Conservation (phyloP, 2,797 vertebrate genomes). For the Pogoniulus pusillus region DNA sequence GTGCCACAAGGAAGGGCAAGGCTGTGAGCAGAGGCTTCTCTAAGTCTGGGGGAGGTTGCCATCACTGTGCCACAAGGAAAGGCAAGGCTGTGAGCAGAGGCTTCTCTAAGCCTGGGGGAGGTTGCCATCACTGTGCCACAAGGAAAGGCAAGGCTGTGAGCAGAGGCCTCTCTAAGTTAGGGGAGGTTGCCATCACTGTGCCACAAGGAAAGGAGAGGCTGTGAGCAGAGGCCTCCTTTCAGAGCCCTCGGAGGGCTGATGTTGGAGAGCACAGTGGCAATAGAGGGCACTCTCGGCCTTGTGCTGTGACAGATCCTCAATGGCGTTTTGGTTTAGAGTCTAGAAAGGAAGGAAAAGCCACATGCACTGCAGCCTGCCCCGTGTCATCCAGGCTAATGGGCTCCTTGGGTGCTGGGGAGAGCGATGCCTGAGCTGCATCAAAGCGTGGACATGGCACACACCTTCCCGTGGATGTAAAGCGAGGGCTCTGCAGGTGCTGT, state of each 20-base stretch:
- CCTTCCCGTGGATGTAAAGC: fast-evolving
- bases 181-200: not conserved
- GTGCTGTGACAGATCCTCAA: not conserved
- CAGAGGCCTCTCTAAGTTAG: too few relatives aligned
- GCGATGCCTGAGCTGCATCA: not conserved
- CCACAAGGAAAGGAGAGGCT: not conserved
- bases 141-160: not conserved
- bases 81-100: not conserved
- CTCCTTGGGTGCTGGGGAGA: not conserved
- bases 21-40: not conserved
- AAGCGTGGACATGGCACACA: fast-evolving
- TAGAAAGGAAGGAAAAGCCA: not conserved
- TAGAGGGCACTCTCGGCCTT: conserved; percentile 33
- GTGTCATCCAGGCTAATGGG: not conserved
- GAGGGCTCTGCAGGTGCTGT: fast-evolving
- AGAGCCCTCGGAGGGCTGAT: not conserved
- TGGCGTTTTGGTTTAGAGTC: not conserved
- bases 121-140: not conserved
- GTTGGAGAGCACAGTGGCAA: not conserved
- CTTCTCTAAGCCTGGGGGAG: too few relatives aligned
- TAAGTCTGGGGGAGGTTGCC: not conserved
- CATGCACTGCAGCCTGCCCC: not conserved
- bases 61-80: not conserved
- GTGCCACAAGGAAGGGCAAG: not conserved
- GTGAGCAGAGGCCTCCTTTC: not conserved